These are phyloP conservation scores for Epinephelus moara DNA, from an alignment of 2,113 vertebrate species.

Conservation along the genomic window DNA sequence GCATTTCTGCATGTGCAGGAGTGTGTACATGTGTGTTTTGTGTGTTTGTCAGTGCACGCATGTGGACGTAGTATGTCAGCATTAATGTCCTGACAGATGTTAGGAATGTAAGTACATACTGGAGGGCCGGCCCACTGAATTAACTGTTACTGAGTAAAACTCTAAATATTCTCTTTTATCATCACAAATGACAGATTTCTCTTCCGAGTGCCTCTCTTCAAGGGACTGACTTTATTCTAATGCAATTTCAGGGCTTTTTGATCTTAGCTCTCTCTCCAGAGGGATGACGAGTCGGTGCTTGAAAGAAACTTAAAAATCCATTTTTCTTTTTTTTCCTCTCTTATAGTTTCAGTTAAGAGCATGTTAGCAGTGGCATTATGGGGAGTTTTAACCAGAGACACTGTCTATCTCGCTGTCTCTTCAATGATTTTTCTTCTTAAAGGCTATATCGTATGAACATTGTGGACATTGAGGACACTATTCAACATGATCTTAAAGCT, in stretches of 20 bases:
- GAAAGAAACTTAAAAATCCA: conserved; percentile 69
- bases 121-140: conserved; percentile 39
- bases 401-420: neutral
- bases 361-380: conserved; percentile 16
- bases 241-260: conserved; percentile 68
- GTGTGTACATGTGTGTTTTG: neutral
- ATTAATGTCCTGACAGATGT: conserved; percentile 26
- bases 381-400: neutral
- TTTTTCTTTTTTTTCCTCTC: conserved; percentile 50
- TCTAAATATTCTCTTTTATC: conserved; percentile 80
- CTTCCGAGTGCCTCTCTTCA: conserved; percentile 67
- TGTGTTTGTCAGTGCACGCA: conserved; percentile 1
- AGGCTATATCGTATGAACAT: neutral
- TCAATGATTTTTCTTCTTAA: neutral
- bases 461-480: neutral
- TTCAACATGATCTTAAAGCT: neutral
- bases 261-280: conserved; percentile 59
- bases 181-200: conserved; percentile 75
- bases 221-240: conserved; percentile 67
- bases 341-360: conserved; percentile 40
- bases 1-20: neutral
- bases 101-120: conserved; percentile 23
- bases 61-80: conserved; percentile 1
- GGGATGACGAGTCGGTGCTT: conserved; percentile 34
- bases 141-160: conserved; percentile 57